Evolutionary conservation across 2,113 vertebrate genomes (phyloP).

Genomic region (Centropus unirufus): DNA sequence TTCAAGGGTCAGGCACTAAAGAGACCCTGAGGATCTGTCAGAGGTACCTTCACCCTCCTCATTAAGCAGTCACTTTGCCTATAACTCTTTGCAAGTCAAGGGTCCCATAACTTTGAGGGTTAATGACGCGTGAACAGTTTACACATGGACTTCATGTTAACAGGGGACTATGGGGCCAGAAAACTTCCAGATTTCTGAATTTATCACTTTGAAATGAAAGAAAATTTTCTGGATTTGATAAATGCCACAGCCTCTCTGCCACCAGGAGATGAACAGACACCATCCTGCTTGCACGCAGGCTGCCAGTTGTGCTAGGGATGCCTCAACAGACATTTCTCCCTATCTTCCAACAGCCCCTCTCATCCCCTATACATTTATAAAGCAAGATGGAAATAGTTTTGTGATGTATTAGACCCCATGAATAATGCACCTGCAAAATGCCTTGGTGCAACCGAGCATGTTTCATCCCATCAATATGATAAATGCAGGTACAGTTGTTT

Average conservation of each 20-base stretch:
- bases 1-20: neutral
- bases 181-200: neutral
- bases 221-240: neutral
- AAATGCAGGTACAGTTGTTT: constrained; percentile 65
- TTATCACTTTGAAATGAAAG: neutral
- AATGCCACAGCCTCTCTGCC: neutral
- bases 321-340: neutral
- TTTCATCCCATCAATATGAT: constrained; percentile 69
- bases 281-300: neutral
- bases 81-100: neutral
- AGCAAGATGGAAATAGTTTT: constrained; percentile 15
- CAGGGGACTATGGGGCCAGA: neutral
- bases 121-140: accelerated
- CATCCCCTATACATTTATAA: constrained; percentile 1
- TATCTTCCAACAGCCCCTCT: neutral
- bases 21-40: neutral
- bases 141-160: accelerated
- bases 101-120: neutral
- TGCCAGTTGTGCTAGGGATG: neutral
- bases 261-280: neutral
- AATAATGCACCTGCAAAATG: constrained; percentile 61
- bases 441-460: constrained; percentile 22
- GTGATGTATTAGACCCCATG: constrained; percentile 46
- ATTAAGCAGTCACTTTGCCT: neutral
- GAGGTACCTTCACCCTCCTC: neutral